Evolutionary conservation across 2,113 vertebrate species (phyloP).

Genomic region (Murina feae): DNA sequence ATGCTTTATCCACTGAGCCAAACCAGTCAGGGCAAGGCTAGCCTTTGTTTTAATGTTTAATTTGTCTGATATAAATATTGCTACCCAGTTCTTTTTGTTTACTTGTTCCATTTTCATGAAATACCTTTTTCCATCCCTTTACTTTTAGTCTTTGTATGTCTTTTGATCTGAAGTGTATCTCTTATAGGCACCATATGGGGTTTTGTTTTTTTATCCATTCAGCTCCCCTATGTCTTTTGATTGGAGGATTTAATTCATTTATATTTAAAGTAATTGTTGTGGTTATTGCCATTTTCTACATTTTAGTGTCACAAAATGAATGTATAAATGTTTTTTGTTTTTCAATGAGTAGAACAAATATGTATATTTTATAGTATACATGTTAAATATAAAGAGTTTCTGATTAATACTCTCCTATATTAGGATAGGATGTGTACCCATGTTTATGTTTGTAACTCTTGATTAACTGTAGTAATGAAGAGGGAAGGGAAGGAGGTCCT

Average conservation of each 20-base stretch:
- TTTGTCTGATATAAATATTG: not conserved
- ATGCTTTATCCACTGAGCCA: too few relatives aligned
- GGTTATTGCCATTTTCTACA: not conserved
- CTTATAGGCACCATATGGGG: not conserved
- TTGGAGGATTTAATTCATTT: not conserved
- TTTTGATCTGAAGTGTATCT: not conserved
- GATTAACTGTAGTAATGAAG: not conserved
- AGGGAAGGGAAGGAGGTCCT: not conserved
- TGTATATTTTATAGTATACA: constrained; percentile 19
- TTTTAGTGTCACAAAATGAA: constrained; percentile 14
- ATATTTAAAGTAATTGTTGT: not conserved
- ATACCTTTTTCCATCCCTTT: not conserved
- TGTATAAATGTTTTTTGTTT: not conserved
- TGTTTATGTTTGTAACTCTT: not conserved
- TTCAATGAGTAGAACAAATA: not conserved
- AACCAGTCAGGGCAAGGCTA: too few relatives aligned
- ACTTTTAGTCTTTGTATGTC: not conserved
- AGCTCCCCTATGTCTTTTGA: not conserved
- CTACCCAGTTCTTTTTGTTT: not conserved
- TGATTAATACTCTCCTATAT: not conserved
- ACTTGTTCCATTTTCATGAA: not conserved
- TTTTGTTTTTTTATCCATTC: not conserved
- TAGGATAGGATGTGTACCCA: not conserved
- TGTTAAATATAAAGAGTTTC: not conserved
- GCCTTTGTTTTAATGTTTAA: not conserved